These are phyloP conservation scores for Crotalus tigris DNA, from an alignment of 2,113 vertebrate species.

Conservation along the genomic window DNA sequence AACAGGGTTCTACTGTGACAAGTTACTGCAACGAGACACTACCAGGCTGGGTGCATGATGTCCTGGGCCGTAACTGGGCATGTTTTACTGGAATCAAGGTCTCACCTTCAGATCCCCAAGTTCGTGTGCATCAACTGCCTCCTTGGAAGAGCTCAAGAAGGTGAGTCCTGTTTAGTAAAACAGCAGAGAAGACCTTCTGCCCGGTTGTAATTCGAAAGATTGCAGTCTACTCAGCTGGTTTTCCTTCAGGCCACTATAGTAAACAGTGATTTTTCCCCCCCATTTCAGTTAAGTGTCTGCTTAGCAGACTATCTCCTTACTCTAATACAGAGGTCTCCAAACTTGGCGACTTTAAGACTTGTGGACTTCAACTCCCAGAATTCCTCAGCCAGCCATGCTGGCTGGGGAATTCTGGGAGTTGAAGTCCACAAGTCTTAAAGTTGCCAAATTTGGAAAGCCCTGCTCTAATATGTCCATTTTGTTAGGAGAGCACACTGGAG, in stretches of 20 bases:
- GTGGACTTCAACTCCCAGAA: too few relatives aligned
- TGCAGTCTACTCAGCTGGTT: neutral
- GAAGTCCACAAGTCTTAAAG: too few relatives aligned
- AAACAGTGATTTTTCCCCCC: neutral
- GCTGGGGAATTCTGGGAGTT: too few relatives aligned
- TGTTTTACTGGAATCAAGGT: constrained; percentile 85
- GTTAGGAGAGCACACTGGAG: too few relatives aligned
- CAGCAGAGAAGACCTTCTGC: neutral
- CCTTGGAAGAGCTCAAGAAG: constrained; percentile 24
- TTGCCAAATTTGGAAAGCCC: too few relatives aligned
- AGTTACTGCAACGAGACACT: constrained; percentile 92
- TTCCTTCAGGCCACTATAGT: neutral
- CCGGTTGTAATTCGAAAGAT: neutral
- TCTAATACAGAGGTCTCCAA: too few relatives aligned
- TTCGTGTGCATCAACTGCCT: constrained; percentile 15
- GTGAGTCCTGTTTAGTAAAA: constrained; percentile 42
- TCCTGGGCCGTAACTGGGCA: constrained; percentile 91
- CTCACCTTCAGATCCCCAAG: constrained; percentile 49
- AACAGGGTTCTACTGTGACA: constrained; percentile 73
- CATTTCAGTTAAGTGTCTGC: neutral
- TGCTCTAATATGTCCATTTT: too few relatives aligned
- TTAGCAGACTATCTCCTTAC: neutral
- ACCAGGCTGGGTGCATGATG: constrained; percentile 91
- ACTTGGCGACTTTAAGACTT: too few relatives aligned
- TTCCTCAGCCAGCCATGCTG: too few relatives aligned